Evolutionary conservation across 1,140 invertebrate genomes (phyloP).

Genomic region (Ganaspis sp.): DNA sequence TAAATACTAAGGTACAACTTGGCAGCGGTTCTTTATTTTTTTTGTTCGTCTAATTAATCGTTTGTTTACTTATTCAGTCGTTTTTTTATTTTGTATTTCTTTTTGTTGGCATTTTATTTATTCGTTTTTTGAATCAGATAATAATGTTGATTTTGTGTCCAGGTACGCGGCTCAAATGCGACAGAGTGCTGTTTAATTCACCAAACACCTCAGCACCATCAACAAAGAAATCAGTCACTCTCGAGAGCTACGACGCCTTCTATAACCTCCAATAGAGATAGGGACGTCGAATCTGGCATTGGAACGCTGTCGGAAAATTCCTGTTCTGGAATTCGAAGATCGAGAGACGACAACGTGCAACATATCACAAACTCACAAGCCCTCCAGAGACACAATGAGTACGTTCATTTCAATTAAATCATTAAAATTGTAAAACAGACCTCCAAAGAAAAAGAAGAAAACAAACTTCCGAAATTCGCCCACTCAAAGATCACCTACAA

Average conservation of each 20-base stretch:
- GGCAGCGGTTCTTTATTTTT: too few species aligned
- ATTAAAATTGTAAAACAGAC: background rate
- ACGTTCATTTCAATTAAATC: constrained; percentile 45
- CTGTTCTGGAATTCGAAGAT: constrained; percentile 53
- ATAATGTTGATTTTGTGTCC: too few species aligned
- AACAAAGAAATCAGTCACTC: constrained; percentile 68
- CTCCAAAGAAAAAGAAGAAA: too few species aligned
- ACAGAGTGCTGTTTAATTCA: constrained; percentile 87
- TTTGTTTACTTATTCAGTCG: too few species aligned
- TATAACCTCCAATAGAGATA: constrained; percentile 55
- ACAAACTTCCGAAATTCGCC: too few species aligned
- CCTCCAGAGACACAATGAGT: constrained; percentile 67
- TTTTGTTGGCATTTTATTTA: too few species aligned
- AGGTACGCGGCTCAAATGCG: constrained; percentile 92
- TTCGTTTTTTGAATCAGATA: too few species aligned
- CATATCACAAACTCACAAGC: constrained; percentile 59
- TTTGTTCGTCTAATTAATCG: too few species aligned
- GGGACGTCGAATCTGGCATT: constrained; percentile 54
- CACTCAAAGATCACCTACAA: too few species aligned
- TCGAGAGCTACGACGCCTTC: constrained; percentile 69
- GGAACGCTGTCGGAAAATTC: constrained; percentile 62
- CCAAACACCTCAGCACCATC: constrained; percentile 74
- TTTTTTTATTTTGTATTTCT: too few species aligned
- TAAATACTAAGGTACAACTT: too few species aligned
- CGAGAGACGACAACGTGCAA: constrained; percentile 63